Percentiles rank a stretch among this genome's conserved stretches.
Evolutionary conservation across 2,888 invertebrate genomes (phyloP).

Genomic region (Linhomoeus sp.): DNA sequence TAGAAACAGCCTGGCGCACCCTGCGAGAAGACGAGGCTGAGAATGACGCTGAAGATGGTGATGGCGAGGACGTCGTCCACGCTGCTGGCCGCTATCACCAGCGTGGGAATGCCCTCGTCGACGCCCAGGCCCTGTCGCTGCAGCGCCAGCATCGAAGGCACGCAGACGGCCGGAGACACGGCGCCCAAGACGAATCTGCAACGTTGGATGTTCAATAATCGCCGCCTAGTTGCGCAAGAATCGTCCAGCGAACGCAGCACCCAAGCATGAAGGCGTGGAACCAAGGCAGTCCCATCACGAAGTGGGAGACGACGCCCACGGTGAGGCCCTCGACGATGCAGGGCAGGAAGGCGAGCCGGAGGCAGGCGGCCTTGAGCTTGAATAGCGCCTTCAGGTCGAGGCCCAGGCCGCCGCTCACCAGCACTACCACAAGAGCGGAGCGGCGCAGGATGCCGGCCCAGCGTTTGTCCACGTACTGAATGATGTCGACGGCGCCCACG

Average conservation of each 20-base stretch:
- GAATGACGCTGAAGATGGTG: constrained; percentile 69
- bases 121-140: constrained; percentile 40
- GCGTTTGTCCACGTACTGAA: not conserved
- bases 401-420: constrained; percentile 6
- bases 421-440: constrained; percentile 5
- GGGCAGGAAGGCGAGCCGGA: constrained; percentile 32
- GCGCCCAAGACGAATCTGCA: constrained; percentile 69
- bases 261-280: constrained; percentile 31
- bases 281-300: constrained; percentile 14
- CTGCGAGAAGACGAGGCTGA: constrained; percentile 68
- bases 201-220: too few species aligned
- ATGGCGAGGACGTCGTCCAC: constrained; percentile 88
- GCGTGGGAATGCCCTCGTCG: constrained; percentile 79
- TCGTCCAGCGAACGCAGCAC: too few species aligned
- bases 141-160: constrained; percentile 55
- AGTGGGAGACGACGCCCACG: constrained; percentile 23
- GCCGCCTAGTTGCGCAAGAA: too few species aligned
- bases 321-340: constrained; percentile 34
- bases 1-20: too few species aligned
- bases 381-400: constrained; percentile 2
- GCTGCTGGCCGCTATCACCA: constrained; percentile 80
- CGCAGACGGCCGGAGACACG: constrained; percentile 90
- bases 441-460: constrained; percentile 2
- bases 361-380: constrained; percentile 1
- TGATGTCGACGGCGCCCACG: constrained; percentile 3